A percentile compares a stretch with the other conserved stretches of the same genome.
Conservation (phyloP, 53 echinoderm and acorn worm species). For the Holothuria leucospilota region DNA sequence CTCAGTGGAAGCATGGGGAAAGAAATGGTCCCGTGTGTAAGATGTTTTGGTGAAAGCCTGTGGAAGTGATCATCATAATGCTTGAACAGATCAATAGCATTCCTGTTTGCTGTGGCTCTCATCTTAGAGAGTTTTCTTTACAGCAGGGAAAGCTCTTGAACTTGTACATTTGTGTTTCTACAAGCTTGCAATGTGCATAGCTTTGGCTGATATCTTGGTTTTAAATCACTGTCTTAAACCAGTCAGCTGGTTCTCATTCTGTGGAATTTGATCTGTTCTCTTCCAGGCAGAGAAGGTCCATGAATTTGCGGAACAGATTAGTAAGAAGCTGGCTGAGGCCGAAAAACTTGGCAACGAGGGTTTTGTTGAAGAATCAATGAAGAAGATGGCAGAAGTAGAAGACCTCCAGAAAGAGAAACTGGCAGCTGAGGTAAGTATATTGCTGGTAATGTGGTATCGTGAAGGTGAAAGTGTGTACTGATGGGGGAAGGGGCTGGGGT, state of each 20-base stretch:
- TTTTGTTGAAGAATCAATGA: slow-evolving; percentile 95
- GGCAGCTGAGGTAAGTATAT: slow-evolving; percentile 83
- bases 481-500: no score
- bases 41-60: no score
- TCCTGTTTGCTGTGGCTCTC: slow-evolving; percentile 28
- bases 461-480: no score
- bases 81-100: not conserved
- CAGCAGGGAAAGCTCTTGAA: no score
- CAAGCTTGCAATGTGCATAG: no score
- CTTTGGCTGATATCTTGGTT: no score
- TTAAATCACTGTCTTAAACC: no score
- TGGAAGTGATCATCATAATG: no score
- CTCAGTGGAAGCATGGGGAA: not conserved
- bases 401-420: slow-evolving; percentile 85
- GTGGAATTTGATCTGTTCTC: not conserved
- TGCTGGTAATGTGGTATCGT: not conserved
- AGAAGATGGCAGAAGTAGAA: slow-evolving; percentile 93
- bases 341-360: slow-evolving; percentile 93
- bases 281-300: slow-evolving; percentile 89
- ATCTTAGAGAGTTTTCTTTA: not conserved
- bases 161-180: no score
- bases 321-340: slow-evolving; percentile 93
- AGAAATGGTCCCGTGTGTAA: not conserved
- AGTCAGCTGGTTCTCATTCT: no score
- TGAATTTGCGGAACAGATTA: slow-evolving; percentile 86